Conservation (phyloP, 1,140 invertebrate species). For the Probaryconus sp. region DNA sequence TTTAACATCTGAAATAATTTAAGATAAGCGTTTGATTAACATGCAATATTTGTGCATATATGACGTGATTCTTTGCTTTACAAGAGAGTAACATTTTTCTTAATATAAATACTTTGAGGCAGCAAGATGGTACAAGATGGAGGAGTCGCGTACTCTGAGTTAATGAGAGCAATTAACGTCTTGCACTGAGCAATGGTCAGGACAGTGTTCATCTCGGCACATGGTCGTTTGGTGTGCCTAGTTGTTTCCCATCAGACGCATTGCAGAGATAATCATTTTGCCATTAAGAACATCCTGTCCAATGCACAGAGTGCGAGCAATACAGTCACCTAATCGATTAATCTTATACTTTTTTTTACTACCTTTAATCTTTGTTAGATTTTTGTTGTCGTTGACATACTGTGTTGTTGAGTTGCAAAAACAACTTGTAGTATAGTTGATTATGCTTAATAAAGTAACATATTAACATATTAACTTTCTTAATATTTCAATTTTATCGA, state of each 20-base stretch:
- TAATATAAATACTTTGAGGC: conserved; percentile 6
- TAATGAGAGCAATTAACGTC: conserved; percentile 51
- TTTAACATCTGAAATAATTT: conserved; percentile 16
- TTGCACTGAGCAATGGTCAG: conserved; percentile 15
- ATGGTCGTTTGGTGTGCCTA: conserved; percentile 21
- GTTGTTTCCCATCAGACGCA: conserved; percentile 25
- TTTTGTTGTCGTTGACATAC: too few species aligned
- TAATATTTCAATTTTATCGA: too few species aligned
- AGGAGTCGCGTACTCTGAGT: conserved; percentile 32
- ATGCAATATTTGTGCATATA: conserved; percentile 4
- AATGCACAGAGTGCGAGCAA: background rate
- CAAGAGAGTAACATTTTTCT: conserved; percentile 16
- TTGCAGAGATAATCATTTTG: conserved; percentile 19
- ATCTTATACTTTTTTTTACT: conserved; percentile 5
- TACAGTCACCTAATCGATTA: conserved; percentile 6
- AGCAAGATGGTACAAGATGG: conserved; percentile 19
- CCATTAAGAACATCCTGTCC: conserved; percentile 26
- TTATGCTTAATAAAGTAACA: background rate
- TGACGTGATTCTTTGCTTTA: conserved; percentile 6
- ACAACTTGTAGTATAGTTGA: background rate
- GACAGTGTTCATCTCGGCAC: conserved; percentile 22
- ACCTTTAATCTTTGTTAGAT: conserved; percentile 1
- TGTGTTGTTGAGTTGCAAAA: background rate
- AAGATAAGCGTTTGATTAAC: background rate
- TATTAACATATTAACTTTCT: too few species aligned